Evolutionary conservation across 2,888 invertebrate species (phyloP), one percentile per base, ranked within the genome.

Genomic region (Cabera pusaria): DNA sequence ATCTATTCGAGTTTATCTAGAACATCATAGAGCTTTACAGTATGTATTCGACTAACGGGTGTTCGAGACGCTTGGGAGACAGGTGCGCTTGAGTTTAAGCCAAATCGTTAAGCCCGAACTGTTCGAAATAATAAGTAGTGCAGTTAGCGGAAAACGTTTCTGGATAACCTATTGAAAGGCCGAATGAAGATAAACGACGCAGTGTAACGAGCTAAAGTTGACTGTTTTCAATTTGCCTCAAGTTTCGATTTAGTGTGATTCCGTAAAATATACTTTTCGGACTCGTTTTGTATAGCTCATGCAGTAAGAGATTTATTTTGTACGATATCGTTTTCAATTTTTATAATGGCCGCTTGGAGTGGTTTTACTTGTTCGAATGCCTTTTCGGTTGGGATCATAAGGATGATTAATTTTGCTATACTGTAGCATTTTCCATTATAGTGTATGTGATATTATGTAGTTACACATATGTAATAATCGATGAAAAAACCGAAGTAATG

Each of bases 51-150:
- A n/a, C n/a, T 6, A 6, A 16, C 20, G 18, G 25, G 11, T 32
- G 23, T 21, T 27, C 21, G 22, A 16, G 34, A 43, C 24, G 36
- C 51, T 56, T 56, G 49, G 47, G 48, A 59, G 65, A 66, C 78
- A 83, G 83, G 81, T 83, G 81, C 71, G 65, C 74, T 56, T 54
- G 55, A 55, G 63, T 64, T 59, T 64, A 59, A 59, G 71, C 75
- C 73, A 72, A 85, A 81, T 86, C 81, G 82, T 85, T 83, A 84
- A 81, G 77, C 73, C 64, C 63, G 72, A 71, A 70, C 78, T 69
- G 84, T 71, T 84, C 77, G 59, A 80, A 84, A 86, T 86, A 86
- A 87, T 85, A 86, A 84, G 84, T 83, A 85, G 85, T 80, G 72
- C 68, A 80, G 73, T 79, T 84, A 84, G 84, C 84, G 75, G 77